Conservation (phyloP, 2,797 vertebrate genomes). For the Sphaeramia orbicularis region DNA sequence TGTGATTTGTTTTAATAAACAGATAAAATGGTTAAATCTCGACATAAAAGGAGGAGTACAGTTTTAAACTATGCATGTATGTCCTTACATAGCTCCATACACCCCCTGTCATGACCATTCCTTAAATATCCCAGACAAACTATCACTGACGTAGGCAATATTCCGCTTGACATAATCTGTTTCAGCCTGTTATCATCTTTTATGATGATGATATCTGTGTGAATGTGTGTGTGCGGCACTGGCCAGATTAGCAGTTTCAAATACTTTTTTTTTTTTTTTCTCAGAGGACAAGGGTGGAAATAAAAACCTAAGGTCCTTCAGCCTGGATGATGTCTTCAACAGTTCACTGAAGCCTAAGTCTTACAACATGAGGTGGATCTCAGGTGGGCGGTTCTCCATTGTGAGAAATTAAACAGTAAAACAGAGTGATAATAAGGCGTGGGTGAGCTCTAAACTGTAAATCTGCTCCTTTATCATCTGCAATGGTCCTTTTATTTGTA, state of each 20-base stretch:
- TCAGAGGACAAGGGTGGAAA: slow-evolving; percentile 54
- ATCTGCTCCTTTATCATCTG: slow-evolving; percentile 12
- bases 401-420: no score
- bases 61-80: neutral
- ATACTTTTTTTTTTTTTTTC: slow-evolving; percentile 16
- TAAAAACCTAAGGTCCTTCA: slow-evolving; percentile 76
- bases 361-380: slow-evolving; percentile 92
- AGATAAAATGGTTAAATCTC: no score
- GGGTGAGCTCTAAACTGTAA: neutral
- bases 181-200: slow-evolving; percentile 12
- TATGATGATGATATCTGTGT: slow-evolving; percentile 10
- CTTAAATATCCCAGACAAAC: slow-evolving; percentile 7
- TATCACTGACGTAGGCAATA: slow-evolving; percentile 13
- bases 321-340: slow-evolving; percentile 91
- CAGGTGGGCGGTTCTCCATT: slow-evolving; percentile 82
- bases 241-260: neutral
- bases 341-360: slow-evolving; percentile 87
- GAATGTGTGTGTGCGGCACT: slow-evolving; percentile 11
- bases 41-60: neutral
- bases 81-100: slow-evolving; percentile 3
- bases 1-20: no score
- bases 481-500: neutral
- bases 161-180: slow-evolving; percentile 24
- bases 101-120: no score
- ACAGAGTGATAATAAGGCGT: no score